Conservation (phyloP, 2,888 invertebrate genomes). For the Psococerastis gibbosa region DNA sequence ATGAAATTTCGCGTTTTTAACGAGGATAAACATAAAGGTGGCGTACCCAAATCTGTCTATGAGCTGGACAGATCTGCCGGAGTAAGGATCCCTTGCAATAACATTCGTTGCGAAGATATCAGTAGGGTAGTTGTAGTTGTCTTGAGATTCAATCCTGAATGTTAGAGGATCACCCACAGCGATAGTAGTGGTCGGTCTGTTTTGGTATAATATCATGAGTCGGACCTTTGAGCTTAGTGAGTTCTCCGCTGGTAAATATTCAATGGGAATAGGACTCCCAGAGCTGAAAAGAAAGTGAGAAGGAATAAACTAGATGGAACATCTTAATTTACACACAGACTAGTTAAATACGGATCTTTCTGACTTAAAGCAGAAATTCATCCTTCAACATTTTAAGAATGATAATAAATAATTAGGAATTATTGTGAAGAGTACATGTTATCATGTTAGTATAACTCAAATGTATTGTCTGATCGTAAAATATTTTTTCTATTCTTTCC, state of each 20-base stretch:
- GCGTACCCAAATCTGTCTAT: constrained; percentile 85
- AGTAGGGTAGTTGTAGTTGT: constrained; percentile 69
- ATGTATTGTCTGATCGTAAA: no score
- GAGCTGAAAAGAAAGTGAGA: constrained; percentile 35
- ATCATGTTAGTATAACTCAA: no score
- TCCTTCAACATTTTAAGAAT: constrained; percentile 4
- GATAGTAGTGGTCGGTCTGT: constrained; percentile 78
- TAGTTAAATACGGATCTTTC: no score
- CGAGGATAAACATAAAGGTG: no score
- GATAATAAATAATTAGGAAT: no score
- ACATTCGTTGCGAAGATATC: constrained; percentile 89
- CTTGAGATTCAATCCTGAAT: constrained; percentile 73
- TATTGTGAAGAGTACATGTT: no score
- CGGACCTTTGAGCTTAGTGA: constrained; percentile 76
- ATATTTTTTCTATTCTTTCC: no score
- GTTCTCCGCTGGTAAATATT: constrained; percentile 80
- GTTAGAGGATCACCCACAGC: constrained; percentile 84
- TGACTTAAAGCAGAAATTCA: no score
- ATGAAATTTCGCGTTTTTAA: no score
- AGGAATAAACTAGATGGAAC: not conserved
- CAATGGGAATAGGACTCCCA: constrained; percentile 81
- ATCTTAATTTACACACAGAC: no score
- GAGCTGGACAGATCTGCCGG: constrained; percentile 71
- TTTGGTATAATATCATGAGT: constrained; percentile 70
- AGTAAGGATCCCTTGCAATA: constrained; percentile 80